Base-by-base conservation (phyloP, 1,140 invertebrate species). In the Cephus cinctus region DNA sequence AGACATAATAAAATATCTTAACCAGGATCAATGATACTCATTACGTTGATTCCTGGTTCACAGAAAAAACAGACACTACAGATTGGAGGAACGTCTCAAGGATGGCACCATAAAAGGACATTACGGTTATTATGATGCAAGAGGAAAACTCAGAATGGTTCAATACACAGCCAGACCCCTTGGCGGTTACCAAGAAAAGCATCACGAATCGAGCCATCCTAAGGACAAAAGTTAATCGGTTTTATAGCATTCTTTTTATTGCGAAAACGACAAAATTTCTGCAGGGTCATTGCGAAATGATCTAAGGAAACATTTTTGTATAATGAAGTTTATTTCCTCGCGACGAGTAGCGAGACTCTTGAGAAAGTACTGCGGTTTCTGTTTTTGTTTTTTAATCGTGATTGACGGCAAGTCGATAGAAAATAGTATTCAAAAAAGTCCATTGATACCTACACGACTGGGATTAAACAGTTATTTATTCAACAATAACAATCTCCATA, bases 11-110 rank as follows among this genome's bases (percentile, higher is more conserved):
- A 43, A 18, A 31, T 32, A 47, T 25, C 23, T 27, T 23, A 53
- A 52, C 5, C 34, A 45, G 12, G 27, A 25, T 27, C 46, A 34
- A 23, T 25, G 12, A 22, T 38, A 45, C 14, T 32, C 9, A n/a
- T 48, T 30, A 30, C 61, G 52, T 52, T 52, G 45, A 42, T 34
- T 65, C 52, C 46, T 42, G 35, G 38, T 47, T 74, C 77, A 27
- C 74, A 93, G 88, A 36, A 81, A 87, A 61, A 89, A 90, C 68
- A 80, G 90, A 19, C 88, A 90, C 58, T 92, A 90, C 68, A 80
- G 89, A 49, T 86, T 85, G 60, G 90, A 93, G 71, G 89, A 93
- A 62, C 78, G 84, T 35, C 83, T 89, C 65, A 83, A 81, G 19
- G 80, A 89, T 42, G 90, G 91, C 8, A 76, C 83, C 20, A 86